Base-by-base conservation (phyloP, 92 coral and sea anemone genomes). In the Galaxea fascicularis region DNA sequence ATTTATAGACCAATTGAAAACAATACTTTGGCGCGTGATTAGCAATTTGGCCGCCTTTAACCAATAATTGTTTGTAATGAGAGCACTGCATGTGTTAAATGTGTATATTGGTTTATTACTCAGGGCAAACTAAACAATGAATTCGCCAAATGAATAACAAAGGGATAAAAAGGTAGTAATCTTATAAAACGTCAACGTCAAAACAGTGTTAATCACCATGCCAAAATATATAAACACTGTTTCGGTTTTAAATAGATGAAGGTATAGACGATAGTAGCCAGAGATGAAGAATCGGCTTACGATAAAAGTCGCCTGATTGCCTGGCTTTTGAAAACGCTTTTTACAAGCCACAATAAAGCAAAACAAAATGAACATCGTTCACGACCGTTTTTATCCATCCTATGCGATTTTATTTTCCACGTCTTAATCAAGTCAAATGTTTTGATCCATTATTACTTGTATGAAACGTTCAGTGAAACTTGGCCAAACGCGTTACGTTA, bases 1-100 rank as follows among this genome's bases (percentile, higher is more conserved):
- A 89, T 91, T 89, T 89, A 91, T 91, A 91, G 94, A 64, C 81
- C 88, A 85, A 91, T 80, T 79, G 93, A 91, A 80, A 47, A 76
- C 90, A 89, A 90, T 85, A 54, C 76, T 70, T 64, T 62, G 65
- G 59, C 76, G 93, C 88, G 79, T 89, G 86, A 90, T 77, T 64
- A 51, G 82, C 78, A 85, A 84, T 85, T 89, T 91, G 89, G 82
- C 90, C 57, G 86, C 74, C 78, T 85, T 91, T 85, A 85, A 89
- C 87, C 81, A 91, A 80, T 89, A 85, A 91, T 91, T 91, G 94
- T 89, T 80, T 74, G 84, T 64, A 79, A 85, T 85, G 87, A 89
- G 93, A 78, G 82, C 53, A 83, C 76, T 56, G 84, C 71, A 82
- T 67, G 80, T 89, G 92, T 79, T 79, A 49, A 53, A 75, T 67